A percentile compares a stretch with the other conserved stretches of the same genome.
Conservation (phyloP, 2,113 vertebrate species). For the Sphaerodactylus townsendi region DNA sequence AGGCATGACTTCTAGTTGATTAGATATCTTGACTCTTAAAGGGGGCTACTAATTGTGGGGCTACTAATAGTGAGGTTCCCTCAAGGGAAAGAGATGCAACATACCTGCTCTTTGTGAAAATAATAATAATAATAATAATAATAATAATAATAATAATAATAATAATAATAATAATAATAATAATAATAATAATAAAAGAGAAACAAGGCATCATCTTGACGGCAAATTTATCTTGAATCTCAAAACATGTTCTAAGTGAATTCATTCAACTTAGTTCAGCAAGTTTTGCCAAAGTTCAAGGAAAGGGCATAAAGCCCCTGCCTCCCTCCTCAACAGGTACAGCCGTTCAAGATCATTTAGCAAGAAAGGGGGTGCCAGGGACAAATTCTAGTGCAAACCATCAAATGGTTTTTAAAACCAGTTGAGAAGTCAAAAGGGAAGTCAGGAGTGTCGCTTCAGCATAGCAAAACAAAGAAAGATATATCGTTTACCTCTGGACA, state of each 20-base stretch:
- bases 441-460: background rate
- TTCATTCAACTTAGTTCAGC: background rate
- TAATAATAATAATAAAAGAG: background rate
- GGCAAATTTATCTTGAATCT: background rate
- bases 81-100: background rate
- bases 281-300: conserved; percentile 11
- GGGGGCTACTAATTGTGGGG: background rate
- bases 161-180: background rate
- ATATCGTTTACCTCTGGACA: background rate
- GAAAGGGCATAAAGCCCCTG: background rate
- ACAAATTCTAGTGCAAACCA: background rate
- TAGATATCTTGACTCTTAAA: background rate
- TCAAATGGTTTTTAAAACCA: background rate
- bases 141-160: background rate
- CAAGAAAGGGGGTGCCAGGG: background rate
- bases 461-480: background rate
- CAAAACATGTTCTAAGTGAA: background rate
- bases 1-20: background rate
- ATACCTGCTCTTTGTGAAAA: background rate
- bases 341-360: background rate
- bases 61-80: background rate
- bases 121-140: background rate
- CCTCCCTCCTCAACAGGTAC: background rate
- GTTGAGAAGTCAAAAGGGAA: background rate
- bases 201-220: background rate